Evolutionary conservation across 2,113 vertebrate genomes (phyloP).

Genomic region (Drymodes brunneopygia): DNA sequence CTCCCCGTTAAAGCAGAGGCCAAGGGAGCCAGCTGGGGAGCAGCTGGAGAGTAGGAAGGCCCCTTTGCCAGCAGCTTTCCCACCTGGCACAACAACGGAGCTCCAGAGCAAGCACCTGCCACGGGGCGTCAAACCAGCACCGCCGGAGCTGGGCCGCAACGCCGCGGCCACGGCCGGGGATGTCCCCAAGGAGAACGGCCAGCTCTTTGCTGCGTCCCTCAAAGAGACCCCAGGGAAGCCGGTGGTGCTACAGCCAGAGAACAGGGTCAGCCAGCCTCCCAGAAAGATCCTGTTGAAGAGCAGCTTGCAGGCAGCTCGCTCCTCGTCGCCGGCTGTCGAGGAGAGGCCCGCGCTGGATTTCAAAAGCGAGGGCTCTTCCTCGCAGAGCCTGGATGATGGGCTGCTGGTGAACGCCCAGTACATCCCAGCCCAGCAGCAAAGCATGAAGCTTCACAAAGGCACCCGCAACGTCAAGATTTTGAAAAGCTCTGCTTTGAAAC

Average conservation of each 20-base stretch:
- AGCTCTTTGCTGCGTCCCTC: slow-evolving; percentile 38
- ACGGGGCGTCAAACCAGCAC: slow-evolving; percentile 14
- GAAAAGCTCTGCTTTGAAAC: slow-evolving; percentile 65
- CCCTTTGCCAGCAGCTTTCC: neutral
- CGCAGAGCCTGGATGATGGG: slow-evolving; percentile 80
- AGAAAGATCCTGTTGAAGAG: slow-evolving; percentile 69
- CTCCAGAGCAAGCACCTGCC: slow-evolving; percentile 65
- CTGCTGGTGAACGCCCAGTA: slow-evolving; percentile 73
- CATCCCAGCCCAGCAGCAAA: slow-evolving; percentile 70
- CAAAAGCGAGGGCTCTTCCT: slow-evolving; percentile 79
- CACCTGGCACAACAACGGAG: neutral
- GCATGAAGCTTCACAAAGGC: slow-evolving; percentile 69
- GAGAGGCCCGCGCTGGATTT: slow-evolving; percentile 71
- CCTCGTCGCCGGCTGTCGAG: neutral
- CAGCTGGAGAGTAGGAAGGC: slow-evolving; percentile 67
- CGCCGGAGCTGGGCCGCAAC: slow-evolving; percentile 25
- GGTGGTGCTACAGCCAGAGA: slow-evolving; percentile 41
- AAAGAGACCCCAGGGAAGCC: slow-evolving; percentile 63
- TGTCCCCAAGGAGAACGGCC: slow-evolving; percentile 61
- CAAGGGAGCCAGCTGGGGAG: slow-evolving; percentile 69
- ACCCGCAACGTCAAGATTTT: slow-evolving; percentile 70
- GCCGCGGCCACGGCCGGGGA: neutral
- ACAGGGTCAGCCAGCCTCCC: slow-evolving; percentile 56
- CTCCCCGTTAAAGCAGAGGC: slow-evolving; percentile 75
- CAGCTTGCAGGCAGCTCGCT: neutral